A percentile compares a stretch with the other conserved stretches of the same genome.
These are phyloP conservation scores for Leucopsar rothschildi DNA, from an alignment of 2,113 vertebrate genomes.

Conservation along the genomic window DNA sequence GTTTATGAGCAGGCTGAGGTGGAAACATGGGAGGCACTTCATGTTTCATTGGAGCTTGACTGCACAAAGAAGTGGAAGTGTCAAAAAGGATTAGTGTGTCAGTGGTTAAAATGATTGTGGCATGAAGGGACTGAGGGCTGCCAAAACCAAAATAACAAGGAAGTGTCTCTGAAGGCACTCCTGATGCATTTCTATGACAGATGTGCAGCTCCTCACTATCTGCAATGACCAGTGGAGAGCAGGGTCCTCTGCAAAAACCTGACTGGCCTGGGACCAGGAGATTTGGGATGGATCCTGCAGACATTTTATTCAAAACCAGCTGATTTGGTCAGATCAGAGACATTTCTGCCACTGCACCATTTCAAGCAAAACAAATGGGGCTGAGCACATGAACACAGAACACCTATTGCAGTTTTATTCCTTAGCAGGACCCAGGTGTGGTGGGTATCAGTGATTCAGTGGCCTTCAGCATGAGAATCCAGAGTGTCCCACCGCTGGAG, in stretches of 20 bases:
- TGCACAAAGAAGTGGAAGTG: not conserved
- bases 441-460: not conserved
- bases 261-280: not conserved
- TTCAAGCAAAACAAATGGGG: not conserved
- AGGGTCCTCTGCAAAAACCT: not conserved
- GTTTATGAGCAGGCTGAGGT: not conserved
- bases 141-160: not conserved
- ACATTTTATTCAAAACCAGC: not conserved
- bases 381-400: not conserved
- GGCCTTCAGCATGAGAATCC: not conserved
- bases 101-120: not conserved
- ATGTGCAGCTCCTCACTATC: not conserved
- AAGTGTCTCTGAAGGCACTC: not conserved
- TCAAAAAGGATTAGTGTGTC: constrained; percentile 9
- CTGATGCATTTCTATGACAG: not conserved
- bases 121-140: not conserved
- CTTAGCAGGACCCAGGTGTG: not conserved
- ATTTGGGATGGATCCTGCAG: not conserved
- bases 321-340: not conserved
- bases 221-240: not conserved
- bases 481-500: not conserved
- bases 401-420: not conserved
- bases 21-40: not conserved
- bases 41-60: not conserved
- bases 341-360: fast-evolving